Evolutionary conservation across 2,113 vertebrate genomes (phyloP).

Genomic region (Phoenicopterus ruber): DNA sequence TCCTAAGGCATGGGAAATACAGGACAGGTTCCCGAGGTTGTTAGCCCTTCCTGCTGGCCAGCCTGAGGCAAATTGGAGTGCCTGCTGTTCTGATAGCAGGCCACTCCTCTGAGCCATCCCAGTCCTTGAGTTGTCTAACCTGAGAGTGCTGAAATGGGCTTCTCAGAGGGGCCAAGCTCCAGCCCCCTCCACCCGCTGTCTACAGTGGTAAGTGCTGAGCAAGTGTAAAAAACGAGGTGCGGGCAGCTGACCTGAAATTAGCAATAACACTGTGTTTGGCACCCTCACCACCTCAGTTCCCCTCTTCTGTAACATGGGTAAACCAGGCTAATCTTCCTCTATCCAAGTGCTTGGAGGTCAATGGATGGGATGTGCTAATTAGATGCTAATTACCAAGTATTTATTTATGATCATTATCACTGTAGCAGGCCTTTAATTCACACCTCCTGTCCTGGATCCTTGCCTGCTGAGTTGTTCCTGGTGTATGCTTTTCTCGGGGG

Average conservation of each 20-base stretch:
- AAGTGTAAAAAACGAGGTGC: accelerated
- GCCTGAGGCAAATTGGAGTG: neutral
- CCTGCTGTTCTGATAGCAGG: neutral
- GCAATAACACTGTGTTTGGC: neutral
- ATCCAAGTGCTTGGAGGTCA: slow-evolving; percentile 41
- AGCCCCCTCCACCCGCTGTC: neutral
- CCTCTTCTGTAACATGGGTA: neutral
- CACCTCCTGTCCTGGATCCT: slow-evolving; percentile 40
- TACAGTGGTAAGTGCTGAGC: neutral
- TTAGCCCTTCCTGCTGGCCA: neutral
- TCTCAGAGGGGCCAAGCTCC: neutral
- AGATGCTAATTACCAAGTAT: slow-evolving; percentile 43
- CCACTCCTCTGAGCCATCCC: neutral
- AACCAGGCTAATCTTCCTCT: neutral
- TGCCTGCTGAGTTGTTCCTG: neutral
- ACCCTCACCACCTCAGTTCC: neutral
- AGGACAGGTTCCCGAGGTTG: neutral
- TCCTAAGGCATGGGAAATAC: neutral
- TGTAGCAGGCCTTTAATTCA: slow-evolving; percentile 43
- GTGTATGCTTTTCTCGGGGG: neutral
- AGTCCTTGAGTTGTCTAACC: neutral
- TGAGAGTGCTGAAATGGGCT: neutral
- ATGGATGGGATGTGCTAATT: slow-evolving; percentile 38
- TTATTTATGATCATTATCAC: slow-evolving; percentile 58
- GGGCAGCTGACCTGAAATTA: neutral